phyloP scores from a whole-genome alignment of 2,888 invertebrate species.

The Bellardia pandia region DNA sequence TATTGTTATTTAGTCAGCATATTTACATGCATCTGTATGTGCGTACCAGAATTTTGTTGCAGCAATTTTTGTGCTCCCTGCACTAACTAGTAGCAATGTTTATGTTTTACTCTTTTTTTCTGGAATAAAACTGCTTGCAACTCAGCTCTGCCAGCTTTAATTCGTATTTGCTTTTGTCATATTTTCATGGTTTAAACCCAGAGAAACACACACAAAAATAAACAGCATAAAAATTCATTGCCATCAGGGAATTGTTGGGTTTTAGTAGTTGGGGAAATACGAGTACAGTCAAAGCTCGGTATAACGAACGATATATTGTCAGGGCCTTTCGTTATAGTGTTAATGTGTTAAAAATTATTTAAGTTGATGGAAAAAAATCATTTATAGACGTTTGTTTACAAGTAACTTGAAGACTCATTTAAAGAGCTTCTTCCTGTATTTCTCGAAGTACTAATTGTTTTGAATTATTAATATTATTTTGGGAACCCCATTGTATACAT shows the following conservation, averaged over 20 bases:
- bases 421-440: too few relatives aligned
- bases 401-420: too few relatives aligned
- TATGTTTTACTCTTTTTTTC: background rate
- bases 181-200: slow-evolving; percentile 35
- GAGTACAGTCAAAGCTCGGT: too few relatives aligned
- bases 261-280: background rate
- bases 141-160: background rate
- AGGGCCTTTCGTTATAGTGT: too few relatives aligned
- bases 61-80: background rate
- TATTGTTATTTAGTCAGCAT: background rate
- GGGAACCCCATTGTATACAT: too few relatives aligned
- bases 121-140: background rate
- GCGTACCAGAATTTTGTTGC: background rate
- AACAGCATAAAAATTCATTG: slow-evolving; percentile 34
- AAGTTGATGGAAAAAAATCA: too few relatives aligned
- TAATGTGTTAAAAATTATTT: too few relatives aligned
- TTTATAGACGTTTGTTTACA: too few relatives aligned
- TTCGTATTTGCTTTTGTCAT: slow-evolving; percentile 46
- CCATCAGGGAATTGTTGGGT: slow-evolving; percentile 4
- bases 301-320: too few relatives aligned
- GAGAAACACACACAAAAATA: slow-evolving; percentile 2
- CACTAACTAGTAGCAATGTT: background rate
- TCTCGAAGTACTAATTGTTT: too few relatives aligned
- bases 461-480: too few relatives aligned
- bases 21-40: background rate